Conservation (phyloP, 2,888 invertebrate genomes). For the Marronus borbonicus region DNA sequence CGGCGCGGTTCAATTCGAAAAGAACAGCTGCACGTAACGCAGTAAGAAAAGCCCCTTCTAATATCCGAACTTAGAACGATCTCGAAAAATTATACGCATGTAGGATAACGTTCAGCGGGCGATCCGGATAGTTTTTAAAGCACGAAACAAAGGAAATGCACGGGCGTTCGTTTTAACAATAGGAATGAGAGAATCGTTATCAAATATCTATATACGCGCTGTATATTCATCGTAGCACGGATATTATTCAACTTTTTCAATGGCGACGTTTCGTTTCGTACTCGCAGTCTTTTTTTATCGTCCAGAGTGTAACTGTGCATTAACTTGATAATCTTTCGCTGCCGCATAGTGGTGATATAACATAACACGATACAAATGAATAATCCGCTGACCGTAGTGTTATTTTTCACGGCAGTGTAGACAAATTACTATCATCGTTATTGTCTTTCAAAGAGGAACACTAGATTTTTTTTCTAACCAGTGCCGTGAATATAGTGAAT, state of each 20-base stretch:
- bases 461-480: no score
- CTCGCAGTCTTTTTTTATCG: conserved; percentile 9
- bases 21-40: background rate
- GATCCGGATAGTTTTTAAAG: no score
- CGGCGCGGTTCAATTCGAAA: background rate
- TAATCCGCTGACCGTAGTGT: background rate
- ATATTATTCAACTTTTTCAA: conserved; percentile 14
- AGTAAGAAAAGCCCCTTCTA: background rate
- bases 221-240: background rate
- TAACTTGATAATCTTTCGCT: conserved; percentile 5
- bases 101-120: no score
- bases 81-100: no score
- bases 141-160: conserved; percentile 16
- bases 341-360: background rate
- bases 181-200: conserved; percentile 16
- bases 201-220: conserved; percentile 12
- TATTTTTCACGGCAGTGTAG: background rate
- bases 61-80: no score
- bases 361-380: background rate
- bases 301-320: conserved; percentile 11
- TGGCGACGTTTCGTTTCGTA: conserved; percentile 15
- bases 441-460: no score
- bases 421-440: background rate
- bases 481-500: background rate
- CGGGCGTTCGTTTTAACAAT: conserved; percentile 8